A percentile compares a stretch with the other conserved stretches of the same genome.
Conservation (phyloP, 2,113 vertebrate genomes). For the Axis porcinus region DNA sequence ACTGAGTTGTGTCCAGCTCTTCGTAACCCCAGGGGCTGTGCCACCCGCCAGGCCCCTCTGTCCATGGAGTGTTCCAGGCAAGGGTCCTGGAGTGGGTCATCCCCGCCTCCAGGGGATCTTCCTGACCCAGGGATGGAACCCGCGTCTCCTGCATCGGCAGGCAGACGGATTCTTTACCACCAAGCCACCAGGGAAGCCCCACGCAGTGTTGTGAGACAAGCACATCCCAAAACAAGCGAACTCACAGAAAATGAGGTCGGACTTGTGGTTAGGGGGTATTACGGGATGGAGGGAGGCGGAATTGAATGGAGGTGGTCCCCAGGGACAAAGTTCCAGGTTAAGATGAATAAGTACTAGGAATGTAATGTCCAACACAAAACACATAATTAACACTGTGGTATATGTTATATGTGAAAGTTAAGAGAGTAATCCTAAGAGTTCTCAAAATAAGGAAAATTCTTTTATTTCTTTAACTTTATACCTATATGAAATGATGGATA, state of each 20-base stretch:
- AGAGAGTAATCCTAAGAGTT: background rate
- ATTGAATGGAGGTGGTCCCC: background rate
- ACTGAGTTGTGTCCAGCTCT: background rate
- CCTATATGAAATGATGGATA: background rate
- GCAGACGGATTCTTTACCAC: background rate
- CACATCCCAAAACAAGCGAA: background rate
- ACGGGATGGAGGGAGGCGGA: background rate
- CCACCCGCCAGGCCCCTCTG: background rate
- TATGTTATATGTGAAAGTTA: background rate
- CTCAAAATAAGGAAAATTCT: background rate
- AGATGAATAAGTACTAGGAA: background rate
- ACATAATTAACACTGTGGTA: background rate
- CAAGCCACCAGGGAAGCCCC: background rate
- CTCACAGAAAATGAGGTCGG: background rate
- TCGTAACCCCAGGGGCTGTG: background rate
- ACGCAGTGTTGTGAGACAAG: background rate
- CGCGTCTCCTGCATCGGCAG: background rate
- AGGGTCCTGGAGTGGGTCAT: background rate
- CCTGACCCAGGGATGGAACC: background rate
- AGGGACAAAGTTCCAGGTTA: background rate
- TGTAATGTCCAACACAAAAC: background rate
- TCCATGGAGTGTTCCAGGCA: background rate
- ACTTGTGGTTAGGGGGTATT: background rate
- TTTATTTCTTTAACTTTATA: background rate
- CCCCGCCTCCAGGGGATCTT: background rate